A percentile compares a stretch with the other conserved stretches of the same genome.
phyloP scores from a whole-genome alignment of 23 tunicate genomes.

The Aplidium turbinatum region DNA sequence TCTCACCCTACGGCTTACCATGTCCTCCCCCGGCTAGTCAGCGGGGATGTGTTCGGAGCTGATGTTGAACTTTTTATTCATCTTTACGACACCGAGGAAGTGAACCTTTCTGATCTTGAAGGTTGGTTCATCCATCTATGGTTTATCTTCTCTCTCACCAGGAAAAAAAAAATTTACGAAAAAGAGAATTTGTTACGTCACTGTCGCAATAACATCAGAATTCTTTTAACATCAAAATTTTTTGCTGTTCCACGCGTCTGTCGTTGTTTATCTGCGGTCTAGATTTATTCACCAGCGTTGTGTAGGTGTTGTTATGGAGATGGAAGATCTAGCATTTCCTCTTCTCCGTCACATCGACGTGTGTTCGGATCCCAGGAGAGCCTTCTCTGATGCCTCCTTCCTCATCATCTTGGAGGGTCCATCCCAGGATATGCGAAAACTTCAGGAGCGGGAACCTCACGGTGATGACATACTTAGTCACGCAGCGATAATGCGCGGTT shows the following conservation, averaged over 20 bases:
- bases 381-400: slow-evolving; percentile 54
- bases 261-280: no score
- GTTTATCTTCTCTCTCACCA: no score
- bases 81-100: slow-evolving; percentile 34
- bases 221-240: no score
- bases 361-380: slow-evolving; percentile 30
- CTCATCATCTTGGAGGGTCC: slow-evolving; percentile 73
- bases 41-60: slow-evolving; percentile 73
- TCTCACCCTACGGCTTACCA: slow-evolving; percentile 71
- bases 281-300: neutral
- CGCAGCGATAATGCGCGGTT: slow-evolving; percentile 36
- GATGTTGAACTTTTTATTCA: slow-evolving; percentile 63
- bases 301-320: slow-evolving; percentile 76
- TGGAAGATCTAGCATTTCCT: slow-evolving; percentile 70
- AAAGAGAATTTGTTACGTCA: no score
- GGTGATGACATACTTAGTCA: neutral
- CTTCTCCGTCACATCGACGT: slow-evolving; percentile 38
- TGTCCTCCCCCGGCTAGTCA: slow-evolving; percentile 53
- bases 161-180: no score
- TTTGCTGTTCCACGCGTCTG: no score
- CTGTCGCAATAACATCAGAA: no score
- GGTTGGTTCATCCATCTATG: neutral
- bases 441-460: slow-evolving; percentile 18
- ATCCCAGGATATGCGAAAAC: slow-evolving; percentile 10
- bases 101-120: neutral